These are phyloP conservation scores for Akabosia matsudoensis DNA, from an alignment of 1,140 invertebrate genomes.

Conservation along the genomic window DNA sequence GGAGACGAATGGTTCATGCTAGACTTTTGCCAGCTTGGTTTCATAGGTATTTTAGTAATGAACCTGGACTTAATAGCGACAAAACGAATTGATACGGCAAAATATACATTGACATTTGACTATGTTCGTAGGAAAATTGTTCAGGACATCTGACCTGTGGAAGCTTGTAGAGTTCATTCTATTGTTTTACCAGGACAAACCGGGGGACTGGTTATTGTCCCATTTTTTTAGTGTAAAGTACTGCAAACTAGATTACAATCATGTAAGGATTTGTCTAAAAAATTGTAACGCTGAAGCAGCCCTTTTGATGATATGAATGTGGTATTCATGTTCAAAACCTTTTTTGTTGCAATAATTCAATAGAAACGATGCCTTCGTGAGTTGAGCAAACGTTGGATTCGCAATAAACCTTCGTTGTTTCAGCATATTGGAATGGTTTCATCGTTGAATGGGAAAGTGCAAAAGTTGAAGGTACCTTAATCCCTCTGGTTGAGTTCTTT, in stretches of 20 bases:
- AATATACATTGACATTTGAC: too few species aligned
- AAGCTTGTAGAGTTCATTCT: constrained; percentile 89
- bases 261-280: constrained; percentile 64
- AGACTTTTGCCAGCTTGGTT: constrained; percentile 90
- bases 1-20: constrained; percentile 86
- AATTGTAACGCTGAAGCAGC: too few species aligned
- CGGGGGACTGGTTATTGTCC: constrained; percentile 93
- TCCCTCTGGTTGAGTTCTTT: too few species aligned
- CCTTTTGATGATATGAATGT: too few species aligned
- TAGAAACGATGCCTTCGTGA: constrained; percentile 83
- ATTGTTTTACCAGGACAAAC: constrained; percentile 93
- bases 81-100: too few species aligned
- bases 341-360: too few species aligned
- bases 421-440: constrained; percentile 95
- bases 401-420: constrained; percentile 88
- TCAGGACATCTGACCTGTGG: constrained; percentile 82
- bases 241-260: constrained; percentile 79
- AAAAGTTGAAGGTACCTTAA: constrained; percentile 80
- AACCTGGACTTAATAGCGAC: too few species aligned
- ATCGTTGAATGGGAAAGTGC: constrained; percentile 92
- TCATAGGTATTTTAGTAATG: constrained; percentile 86
- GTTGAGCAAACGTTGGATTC: constrained; percentile 75
- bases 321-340: too few species aligned
- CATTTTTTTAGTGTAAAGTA: constrained; percentile 86
- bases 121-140: constrained; percentile 73